Base-by-base conservation (phyloP, 2,888 invertebrate genomes). In the Cheilosia vulpina region DNA sequence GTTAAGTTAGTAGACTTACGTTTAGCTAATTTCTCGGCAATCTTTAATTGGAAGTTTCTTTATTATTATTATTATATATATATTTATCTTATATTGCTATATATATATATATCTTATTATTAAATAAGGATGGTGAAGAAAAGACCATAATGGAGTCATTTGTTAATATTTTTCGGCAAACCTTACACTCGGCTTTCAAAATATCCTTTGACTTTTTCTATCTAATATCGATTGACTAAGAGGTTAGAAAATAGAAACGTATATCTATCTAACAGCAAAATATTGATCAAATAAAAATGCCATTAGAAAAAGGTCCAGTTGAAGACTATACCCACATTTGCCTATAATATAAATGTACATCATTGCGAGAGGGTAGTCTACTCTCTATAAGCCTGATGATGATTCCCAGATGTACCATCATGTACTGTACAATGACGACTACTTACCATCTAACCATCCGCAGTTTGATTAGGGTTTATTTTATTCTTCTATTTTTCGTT, bases 401-500 rank as follows among this genome's bases (percentile, higher is more conserved):
- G 17, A 43, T 41, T 52, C 50, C 19, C 41, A 50, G 52, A 65
- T 65, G 34, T 21, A 52, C 19, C 24, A 17, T 2, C n/a, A n/a
- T 47, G 3, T 21, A 17, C 1, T 34, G 3, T 21, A 19, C 4
- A 15, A 58, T 0, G 11, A 21, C 47, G 19, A 27, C 24, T 19
- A 53, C 34, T 3, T 11, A 6, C 9, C 13, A 9, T 15, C 21
- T 27, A 43, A 58, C 38, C 63, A 45, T 68, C 34, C 62, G 58
- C 43, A 62, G 43, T 69, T 81, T 55, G 53, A 72, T 62, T 41
- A 52, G 52, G 72, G 52, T 17, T 58, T 50, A 24, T 58, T 60
- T 19, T 17, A 43, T 66, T 66, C 27, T 27, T 9, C n/a, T 24
- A 15, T 24, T 60, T 65, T 55, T 65, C 34, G 43, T 69, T 58